These are phyloP conservation scores for Oceanodroma tethys DNA, from an alignment of 2,113 vertebrate genomes.

Conservation along the genomic window DNA sequence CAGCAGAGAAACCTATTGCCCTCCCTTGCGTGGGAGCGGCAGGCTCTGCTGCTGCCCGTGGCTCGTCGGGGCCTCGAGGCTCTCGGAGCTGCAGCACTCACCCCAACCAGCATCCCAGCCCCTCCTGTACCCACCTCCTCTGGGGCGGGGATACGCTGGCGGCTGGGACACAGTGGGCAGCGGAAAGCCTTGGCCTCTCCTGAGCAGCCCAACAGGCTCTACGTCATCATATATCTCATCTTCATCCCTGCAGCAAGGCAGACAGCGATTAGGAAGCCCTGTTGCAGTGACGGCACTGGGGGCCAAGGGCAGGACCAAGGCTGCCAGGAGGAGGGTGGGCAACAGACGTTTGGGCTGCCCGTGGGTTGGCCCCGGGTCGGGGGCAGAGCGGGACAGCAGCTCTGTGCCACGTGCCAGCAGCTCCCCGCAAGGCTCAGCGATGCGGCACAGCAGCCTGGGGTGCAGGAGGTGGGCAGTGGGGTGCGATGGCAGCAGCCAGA, in stretches of 20 bases:
- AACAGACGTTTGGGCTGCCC: background rate
- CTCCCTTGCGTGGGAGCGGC: accelerated
- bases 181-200: background rate
- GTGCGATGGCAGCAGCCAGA: background rate
- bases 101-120: background rate
- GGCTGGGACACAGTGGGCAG: background rate
- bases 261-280: background rate
- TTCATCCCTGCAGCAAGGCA: background rate
- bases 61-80: accelerated
- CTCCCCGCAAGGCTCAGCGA: background rate
- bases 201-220: background rate
- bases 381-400: background rate
- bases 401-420: background rate
- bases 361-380: background rate
- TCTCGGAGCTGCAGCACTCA: background rate
- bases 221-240: constrained; percentile 7
- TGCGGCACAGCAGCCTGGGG: background rate
- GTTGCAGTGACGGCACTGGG: accelerated
- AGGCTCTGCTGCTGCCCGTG: background rate
- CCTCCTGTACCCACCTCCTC: background rate
- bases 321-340: background rate
- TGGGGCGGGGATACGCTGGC: accelerated
- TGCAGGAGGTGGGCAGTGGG: background rate
- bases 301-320: accelerated
- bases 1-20: background rate